Evolutionary conservation across 2,113 vertebrate genomes (phyloP).

Genomic region (Camarhynchus parvulus): DNA sequence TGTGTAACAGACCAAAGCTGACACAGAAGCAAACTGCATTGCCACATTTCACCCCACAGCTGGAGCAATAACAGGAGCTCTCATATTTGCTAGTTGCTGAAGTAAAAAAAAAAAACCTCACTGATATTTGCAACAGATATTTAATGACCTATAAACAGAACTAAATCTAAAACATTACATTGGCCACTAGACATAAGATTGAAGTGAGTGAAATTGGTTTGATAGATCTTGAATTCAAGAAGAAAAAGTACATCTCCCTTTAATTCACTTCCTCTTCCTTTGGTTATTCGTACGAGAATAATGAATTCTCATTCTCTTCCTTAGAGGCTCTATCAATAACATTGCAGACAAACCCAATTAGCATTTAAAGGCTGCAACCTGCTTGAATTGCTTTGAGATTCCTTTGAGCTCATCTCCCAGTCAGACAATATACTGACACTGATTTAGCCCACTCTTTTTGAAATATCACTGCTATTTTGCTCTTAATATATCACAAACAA

Average conservation of each 20-base stretch:
- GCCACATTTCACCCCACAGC: background rate
- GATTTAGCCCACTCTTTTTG: conserved; percentile 28
- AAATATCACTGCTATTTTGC: conserved; percentile 12
- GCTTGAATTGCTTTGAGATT: background rate
- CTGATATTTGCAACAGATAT: background rate
- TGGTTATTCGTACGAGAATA: background rate
- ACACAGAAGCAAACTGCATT: background rate
- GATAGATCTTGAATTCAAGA: background rate
- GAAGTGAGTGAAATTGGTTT: background rate
- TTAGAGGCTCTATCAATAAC: conserved; percentile 39
- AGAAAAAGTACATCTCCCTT: background rate
- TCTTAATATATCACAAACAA: conserved; percentile 46
- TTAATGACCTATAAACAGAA: background rate
- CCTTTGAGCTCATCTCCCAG: conserved; percentile 29
- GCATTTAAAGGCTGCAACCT: conserved; percentile 38
- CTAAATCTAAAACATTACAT: background rate
- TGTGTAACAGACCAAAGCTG: background rate
- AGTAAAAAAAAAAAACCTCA: background rate
- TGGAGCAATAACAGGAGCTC: background rate
- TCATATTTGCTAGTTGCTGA: background rate
- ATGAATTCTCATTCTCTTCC: conserved; percentile 14
- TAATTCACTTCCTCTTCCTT: conserved; percentile 5
- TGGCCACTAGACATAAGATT: background rate
- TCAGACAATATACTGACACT: conserved; percentile 15
- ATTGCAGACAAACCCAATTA: conserved; percentile 29